Conservation (phyloP, 2,888 invertebrate species). For the Cancer borealis region DNA sequence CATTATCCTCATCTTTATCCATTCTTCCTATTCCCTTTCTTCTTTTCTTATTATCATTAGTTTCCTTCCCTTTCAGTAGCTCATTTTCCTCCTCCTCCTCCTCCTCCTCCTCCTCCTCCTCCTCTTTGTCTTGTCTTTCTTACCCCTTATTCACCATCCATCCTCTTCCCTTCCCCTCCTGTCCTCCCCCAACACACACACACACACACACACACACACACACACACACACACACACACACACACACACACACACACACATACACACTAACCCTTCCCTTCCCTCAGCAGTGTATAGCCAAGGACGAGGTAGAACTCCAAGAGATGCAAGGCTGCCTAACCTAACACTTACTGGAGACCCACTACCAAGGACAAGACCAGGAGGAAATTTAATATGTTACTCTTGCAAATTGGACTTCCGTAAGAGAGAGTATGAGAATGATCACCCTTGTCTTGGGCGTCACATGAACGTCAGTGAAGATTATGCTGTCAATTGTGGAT, state of each 20-base stretch:
- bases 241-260: not conserved
- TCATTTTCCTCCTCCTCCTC: not conserved
- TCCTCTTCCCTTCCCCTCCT: not conserved
- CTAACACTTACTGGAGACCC: not conserved
- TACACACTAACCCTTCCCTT: not conserved
- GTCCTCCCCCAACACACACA: not conserved
- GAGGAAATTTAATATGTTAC: slow-evolving; percentile 72
- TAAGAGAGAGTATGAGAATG: slow-evolving; percentile 66
- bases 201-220: slow-evolving; percentile 1
- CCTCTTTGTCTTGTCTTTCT: not conserved
- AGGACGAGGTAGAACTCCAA: not conserved
- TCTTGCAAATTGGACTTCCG: slow-evolving; percentile 76
- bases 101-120: not conserved
- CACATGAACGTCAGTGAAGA: slow-evolving; percentile 65
- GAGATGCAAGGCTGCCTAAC: not conserved
- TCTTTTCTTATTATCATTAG: not conserved
- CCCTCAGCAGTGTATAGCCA: not conserved
- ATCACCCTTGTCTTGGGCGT: slow-evolving; percentile 74
- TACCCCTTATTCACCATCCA: not conserved
- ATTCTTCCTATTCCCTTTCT: not conserved
- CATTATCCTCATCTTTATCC: not conserved
- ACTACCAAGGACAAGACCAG: not conserved
- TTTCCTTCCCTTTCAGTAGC: too few species aligned
- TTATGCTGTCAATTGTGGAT: slow-evolving; percentile 73
- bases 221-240: slow-evolving; percentile 1